Evolutionary conservation across 2,113 vertebrate genomes (phyloP).

Genomic region (Psittacula cyanocephala): DNA sequence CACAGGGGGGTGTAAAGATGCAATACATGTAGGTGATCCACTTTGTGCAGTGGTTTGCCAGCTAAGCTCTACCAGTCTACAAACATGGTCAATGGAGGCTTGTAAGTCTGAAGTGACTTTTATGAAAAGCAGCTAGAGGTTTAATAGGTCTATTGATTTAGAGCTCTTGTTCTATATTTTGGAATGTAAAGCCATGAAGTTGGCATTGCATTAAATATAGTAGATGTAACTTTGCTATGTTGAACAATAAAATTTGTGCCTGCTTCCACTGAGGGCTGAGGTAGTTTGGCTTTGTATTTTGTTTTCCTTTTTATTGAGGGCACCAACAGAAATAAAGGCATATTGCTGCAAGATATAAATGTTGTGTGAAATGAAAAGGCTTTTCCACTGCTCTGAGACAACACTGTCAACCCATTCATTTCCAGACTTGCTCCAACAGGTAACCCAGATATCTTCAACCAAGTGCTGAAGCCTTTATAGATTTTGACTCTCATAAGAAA

Average conservation of each 20-base stretch:
- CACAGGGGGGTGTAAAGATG: background rate
- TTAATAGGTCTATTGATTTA: background rate
- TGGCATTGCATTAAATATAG: background rate
- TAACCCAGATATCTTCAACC: background rate
- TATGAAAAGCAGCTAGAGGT: background rate
- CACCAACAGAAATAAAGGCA: background rate
- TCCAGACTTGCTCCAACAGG: background rate
- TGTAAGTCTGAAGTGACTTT: background rate
- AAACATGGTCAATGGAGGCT: background rate
- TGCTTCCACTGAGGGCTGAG: background rate
- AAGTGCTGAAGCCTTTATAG: background rate
- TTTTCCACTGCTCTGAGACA: background rate
- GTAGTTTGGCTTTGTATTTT: background rate
- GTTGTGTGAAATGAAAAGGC: background rate
- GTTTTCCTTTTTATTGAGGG: background rate
- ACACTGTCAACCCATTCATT: background rate
- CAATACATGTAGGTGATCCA: fast-evolving
- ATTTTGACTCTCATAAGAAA: background rate
- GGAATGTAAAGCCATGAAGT: background rate
- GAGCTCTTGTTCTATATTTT: background rate
- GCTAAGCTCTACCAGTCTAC: background rate
- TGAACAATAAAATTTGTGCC: background rate
- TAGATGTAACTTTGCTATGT: fast-evolving
- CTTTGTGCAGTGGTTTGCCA: background rate
- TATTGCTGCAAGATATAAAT: background rate